phyloP scores from a whole-genome alignment of 2,888 invertebrate genomes.

The Marronus borbonicus region DNA sequence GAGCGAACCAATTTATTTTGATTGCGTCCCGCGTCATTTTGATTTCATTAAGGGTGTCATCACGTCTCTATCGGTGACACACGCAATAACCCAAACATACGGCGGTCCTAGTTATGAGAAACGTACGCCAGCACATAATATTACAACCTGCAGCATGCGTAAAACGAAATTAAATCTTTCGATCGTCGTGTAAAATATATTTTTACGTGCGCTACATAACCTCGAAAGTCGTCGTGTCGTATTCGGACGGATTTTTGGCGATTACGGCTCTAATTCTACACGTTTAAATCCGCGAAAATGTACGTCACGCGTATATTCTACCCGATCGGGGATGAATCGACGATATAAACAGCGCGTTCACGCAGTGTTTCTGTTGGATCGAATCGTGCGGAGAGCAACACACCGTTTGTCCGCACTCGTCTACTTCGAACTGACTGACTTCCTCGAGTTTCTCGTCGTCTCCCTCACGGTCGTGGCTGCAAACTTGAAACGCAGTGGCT shows the following conservation, averaged over 20 bases:
- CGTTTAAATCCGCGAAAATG: constrained; percentile 53
- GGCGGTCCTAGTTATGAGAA: constrained; percentile 49
- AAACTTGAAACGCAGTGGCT: constrained; percentile 49
- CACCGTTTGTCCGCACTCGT: constrained; percentile 32
- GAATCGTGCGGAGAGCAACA: constrained; percentile 38
- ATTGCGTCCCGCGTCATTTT: constrained; percentile 67
- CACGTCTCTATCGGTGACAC: constrained; percentile 53
- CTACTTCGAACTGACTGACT: constrained; percentile 48
- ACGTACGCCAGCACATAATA: constrained; percentile 60
- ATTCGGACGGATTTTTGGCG: constrained; percentile 4
- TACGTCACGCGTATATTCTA: constrained; percentile 3
- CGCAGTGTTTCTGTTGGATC: constrained; percentile 26
- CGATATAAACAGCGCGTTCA: constrained; percentile 29
- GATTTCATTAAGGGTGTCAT: constrained; percentile 69
- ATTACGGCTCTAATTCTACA: constrained; percentile 51
- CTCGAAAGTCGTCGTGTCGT: constrained; percentile 35
- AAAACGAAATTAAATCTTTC: constrained; percentile 67
- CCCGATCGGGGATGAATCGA: constrained; percentile 1
- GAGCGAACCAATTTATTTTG: constrained; percentile 66
- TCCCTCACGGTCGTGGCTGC: constrained; percentile 46
- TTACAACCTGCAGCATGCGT: constrained; percentile 62
- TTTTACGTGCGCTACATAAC: constrained; percentile 44
- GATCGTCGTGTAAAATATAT: constrained; percentile 20
- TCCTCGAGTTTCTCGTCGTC: constrained; percentile 44
- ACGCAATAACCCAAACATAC: constrained; percentile 46